Base-by-base conservation (phyloP, 2,797 vertebrate species). In the Oreochromis mossambicus region DNA sequence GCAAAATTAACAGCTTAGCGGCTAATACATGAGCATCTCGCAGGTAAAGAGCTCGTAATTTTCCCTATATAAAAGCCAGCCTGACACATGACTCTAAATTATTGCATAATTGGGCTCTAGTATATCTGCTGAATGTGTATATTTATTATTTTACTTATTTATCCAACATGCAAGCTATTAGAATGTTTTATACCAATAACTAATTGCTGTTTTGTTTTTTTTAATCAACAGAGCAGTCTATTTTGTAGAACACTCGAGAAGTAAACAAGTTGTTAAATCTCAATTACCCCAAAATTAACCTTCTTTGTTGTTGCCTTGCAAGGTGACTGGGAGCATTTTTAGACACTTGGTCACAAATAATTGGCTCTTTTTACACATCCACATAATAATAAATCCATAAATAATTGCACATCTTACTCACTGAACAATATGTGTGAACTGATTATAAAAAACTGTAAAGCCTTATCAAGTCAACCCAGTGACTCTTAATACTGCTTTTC, bases 361-460 rank as follows among this genome's bases (percentile, higher is more conserved):
- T 76, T 61, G 68, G 24, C 68, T 36, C 38, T n/a, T 61, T 83
- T 89, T 88, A 79, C 32, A 79, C 79, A 81, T 68, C 29, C 26
- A 29, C 43, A 68, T 76, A 51, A 26, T 70, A 85, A 83, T 70
- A 85, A 84, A 84, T 85, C 83, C 66, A 84, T 66, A 79, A 79
- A 86, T 79, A 81, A 86, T 87, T 85, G 34, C 61, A 80, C 52
- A 50, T 63, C 66, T 75, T 80, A 54, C 21, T 88, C 29, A 82
- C 50, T 77, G 17, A 88, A 82, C 84, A 78, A 78, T 61, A 76
- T 68, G 78, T 61, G 68, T 85, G 54, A 81, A 86, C 29, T 38
- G 51, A 63, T 81, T 83, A 51, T 19, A 66, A 77, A 55, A 55
- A 46, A 63, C 43, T 76, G 34, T 29, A 32, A 26, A 82, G 17